Percentiles rank a stretch among this genome's conserved stretches.
phyloP scores from a whole-genome alignment of 2,797 vertebrate genomes.

The Chloroceryle inda region DNA sequence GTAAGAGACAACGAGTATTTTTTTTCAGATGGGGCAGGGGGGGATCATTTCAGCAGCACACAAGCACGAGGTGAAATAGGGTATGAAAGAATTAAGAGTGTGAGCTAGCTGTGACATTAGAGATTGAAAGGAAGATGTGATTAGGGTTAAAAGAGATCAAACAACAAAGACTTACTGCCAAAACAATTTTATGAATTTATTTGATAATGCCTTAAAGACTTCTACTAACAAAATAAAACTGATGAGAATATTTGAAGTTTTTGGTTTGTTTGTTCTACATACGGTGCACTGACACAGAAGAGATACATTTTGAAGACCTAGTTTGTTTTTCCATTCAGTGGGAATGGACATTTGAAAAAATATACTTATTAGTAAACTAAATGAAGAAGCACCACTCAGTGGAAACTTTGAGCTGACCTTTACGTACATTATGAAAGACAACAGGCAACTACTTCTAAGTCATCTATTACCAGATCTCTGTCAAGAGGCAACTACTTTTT shows the following conservation, averaged over 20 bases:
- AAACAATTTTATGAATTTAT: conserved; percentile 47
- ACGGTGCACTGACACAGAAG: background rate
- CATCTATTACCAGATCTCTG: background rate
- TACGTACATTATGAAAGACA: background rate
- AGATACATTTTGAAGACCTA: background rate
- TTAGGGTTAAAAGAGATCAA: conserved; percentile 60
- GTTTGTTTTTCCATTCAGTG: background rate
- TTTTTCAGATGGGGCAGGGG: too few relatives aligned
- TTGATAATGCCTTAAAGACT: conserved; percentile 30
- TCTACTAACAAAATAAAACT: conserved; percentile 25
- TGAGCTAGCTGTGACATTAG: conserved; percentile 35
- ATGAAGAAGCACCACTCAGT: background rate
- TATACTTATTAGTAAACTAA: background rate
- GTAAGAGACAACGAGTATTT: background rate
- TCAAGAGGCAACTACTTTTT: background rate
- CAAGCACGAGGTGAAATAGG: background rate
- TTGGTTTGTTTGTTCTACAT: background rate
- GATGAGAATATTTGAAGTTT: background rate
- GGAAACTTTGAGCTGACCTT: background rate
- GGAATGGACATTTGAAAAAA: background rate
- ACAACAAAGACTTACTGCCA: conserved; percentile 64
- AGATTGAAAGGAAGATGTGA: conserved; percentile 62
- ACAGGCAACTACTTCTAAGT: background rate
- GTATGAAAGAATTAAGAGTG: conserved; percentile 15
- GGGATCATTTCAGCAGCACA: conserved; percentile 18